Conservation (phyloP, 2,888 invertebrate species). For the Eupithecia tripunctaria region DNA sequence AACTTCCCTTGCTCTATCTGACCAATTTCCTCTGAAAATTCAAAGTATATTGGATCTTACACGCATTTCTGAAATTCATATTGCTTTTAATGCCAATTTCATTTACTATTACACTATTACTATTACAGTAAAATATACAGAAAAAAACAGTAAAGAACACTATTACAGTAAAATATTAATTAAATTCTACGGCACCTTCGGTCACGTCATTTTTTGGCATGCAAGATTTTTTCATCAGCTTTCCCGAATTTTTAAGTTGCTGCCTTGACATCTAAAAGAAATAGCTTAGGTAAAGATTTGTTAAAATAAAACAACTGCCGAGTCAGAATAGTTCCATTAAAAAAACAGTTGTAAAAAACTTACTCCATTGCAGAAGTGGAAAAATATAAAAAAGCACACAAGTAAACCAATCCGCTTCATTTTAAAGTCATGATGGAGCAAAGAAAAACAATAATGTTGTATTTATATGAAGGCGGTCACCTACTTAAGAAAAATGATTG, state of each 20-base stretch:
- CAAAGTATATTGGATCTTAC: neutral
- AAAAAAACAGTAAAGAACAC: no score
- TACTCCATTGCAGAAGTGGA: conserved; percentile 52
- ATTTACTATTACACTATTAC: no score
- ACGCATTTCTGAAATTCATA: neutral
- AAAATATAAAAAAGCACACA: conserved; percentile 38
- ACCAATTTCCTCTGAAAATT: conserved; percentile 68
- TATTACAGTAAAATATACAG: no score
- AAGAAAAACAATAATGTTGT: conserved; percentile 37
- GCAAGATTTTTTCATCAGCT: conserved; percentile 86
- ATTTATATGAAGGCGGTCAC: conserved; percentile 54
- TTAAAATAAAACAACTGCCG: neutral
- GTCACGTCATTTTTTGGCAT: conserved; percentile 85
- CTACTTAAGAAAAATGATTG: conserved; percentile 52
- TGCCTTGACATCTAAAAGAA: conserved; percentile 77
- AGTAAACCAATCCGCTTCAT: conserved; percentile 47
- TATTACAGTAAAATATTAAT: neutral
- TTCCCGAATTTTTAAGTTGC: conserved; percentile 86
- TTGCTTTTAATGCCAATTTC: neutral
- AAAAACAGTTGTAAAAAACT: conserved; percentile 35
- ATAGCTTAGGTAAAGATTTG: neutral
- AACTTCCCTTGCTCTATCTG: conserved; percentile 75
- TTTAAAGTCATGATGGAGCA: conserved; percentile 40
- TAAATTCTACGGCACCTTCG: conserved; percentile 70
- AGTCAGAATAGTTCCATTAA: conserved; percentile 8